Conservation (phyloP, 2,888 invertebrate genomes). For the Calliscelio sp. region DNA sequence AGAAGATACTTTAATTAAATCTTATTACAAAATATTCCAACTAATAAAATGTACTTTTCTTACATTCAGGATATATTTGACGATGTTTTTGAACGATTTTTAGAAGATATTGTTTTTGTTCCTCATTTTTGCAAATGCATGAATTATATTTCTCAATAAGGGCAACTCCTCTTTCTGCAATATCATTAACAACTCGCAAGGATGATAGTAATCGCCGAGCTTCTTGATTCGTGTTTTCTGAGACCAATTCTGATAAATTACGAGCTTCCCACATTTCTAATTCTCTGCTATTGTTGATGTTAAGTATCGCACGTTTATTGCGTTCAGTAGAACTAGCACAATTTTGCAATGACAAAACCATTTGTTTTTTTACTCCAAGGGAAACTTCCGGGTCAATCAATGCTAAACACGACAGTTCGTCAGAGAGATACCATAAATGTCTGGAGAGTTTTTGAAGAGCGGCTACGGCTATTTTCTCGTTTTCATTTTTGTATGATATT, state of each 20-base stretch:
- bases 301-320: background rate
- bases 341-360: conserved; percentile 10
- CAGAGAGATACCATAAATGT: conserved; percentile 61
- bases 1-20: too few species aligned
- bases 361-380: conserved; percentile 23
- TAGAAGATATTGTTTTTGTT: conserved; percentile 3
- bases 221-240: background rate
- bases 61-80: background rate
- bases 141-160: conserved; percentile 5
- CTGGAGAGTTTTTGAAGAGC: conserved; percentile 35
- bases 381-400: conserved; percentile 51
- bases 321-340: background rate
- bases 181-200: background rate
- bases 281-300: background rate
- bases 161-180: conserved; percentile 1
- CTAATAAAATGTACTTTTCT: too few species aligned
- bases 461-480: conserved; percentile 28
- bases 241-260: background rate
- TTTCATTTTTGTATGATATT: background rate
- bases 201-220: background rate
- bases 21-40: too few species aligned
- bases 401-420: conserved; percentile 37
- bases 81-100: background rate
- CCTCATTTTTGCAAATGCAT: background rate
- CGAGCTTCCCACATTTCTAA: background rate